Evolutionary conservation across 2,113 vertebrate species (phyloP).

Genomic region (Mionectes macconnelli): DNA sequence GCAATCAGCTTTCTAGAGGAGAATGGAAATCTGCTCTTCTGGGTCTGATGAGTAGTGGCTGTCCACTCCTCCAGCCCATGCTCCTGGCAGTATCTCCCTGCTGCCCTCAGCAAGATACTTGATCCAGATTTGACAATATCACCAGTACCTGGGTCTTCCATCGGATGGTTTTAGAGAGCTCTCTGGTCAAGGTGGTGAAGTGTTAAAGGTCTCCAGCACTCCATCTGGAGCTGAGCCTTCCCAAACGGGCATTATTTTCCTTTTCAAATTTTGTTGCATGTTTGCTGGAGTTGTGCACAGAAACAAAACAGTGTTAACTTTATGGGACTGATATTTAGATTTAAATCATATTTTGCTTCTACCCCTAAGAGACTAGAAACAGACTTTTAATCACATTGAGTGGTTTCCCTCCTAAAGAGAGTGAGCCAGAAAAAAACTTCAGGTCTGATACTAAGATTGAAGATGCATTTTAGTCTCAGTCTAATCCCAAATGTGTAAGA

Average conservation of each 20-base stretch:
- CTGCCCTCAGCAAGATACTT: neutral
- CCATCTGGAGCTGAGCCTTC: neutral
- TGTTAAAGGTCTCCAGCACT: neutral
- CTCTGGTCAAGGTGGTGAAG: neutral
- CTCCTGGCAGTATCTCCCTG: neutral
- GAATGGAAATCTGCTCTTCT: neutral
- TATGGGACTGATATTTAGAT: neutral
- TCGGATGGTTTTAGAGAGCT: neutral
- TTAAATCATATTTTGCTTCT: neutral
- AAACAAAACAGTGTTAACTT: neutral
- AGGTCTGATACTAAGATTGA: neutral
- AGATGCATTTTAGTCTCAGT: neutral
- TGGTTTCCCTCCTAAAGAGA: neutral
- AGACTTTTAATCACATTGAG: neutral
- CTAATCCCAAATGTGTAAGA: neutral
- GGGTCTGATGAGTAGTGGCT: rapidly evolving
- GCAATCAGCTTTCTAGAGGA: neutral
- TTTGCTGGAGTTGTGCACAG: neutral
- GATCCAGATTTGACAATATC: neutral
- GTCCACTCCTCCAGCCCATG: neutral
- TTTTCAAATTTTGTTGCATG: neutral
- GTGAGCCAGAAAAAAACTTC: neutral
- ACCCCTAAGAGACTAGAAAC: neutral
- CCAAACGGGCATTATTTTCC: neutral
- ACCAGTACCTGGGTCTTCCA: neutral